These are phyloP conservation scores for Papilio machaon DNA, from an alignment of 1,140 invertebrate species.

Conservation along the genomic window DNA sequence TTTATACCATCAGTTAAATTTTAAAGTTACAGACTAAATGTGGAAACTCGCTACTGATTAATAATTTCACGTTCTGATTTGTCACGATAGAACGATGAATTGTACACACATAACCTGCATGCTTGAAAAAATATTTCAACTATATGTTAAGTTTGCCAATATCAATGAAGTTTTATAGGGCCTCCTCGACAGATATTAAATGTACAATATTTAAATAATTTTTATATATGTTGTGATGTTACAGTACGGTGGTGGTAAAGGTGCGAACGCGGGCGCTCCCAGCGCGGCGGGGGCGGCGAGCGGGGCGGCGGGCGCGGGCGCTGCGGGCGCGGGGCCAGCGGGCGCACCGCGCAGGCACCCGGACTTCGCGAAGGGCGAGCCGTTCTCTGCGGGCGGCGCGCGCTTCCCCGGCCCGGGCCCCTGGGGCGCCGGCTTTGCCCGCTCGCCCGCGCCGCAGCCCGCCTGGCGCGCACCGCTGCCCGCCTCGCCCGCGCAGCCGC, in stretches of 20 bases:
- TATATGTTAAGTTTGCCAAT: neutral
- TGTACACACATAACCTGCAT: neutral
- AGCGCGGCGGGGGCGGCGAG: slow-evolving; percentile 34
- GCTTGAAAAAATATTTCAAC: neutral
- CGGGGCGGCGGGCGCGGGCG: slow-evolving; percentile 61
- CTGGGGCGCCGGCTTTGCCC: slow-evolving; percentile 63
- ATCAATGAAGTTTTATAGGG: neutral
- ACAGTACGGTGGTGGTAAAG: slow-evolving; percentile 64
- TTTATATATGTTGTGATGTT: neutral
- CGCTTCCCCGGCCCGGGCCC: slow-evolving; percentile 57
- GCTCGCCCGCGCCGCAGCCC: slow-evolving; percentile 55
- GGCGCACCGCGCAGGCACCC: slow-evolving; percentile 90
- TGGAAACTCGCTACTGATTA: neutral
- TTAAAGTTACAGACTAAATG: too few relatives aligned
- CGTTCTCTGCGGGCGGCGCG: slow-evolving; percentile 60
- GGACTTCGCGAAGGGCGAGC: slow-evolving; percentile 91
- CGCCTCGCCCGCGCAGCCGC: slow-evolving; percentile 60
- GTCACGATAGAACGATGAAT: neutral
- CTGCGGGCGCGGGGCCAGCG: slow-evolving; percentile 85
- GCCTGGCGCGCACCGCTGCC: slow-evolving; percentile 67
- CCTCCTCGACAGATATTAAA: neutral
- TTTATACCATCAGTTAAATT: too few relatives aligned
- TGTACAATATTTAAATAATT: neutral
- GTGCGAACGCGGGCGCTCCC: slow-evolving; percentile 42
- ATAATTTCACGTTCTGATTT: neutral